A percentile compares a stretch with the other conserved stretches of the same genome.
These are phyloP conservation scores for Acipenser transmontanus DNA, from an alignment of 2,797 vertebrate species.

Conservation along the genomic window DNA sequence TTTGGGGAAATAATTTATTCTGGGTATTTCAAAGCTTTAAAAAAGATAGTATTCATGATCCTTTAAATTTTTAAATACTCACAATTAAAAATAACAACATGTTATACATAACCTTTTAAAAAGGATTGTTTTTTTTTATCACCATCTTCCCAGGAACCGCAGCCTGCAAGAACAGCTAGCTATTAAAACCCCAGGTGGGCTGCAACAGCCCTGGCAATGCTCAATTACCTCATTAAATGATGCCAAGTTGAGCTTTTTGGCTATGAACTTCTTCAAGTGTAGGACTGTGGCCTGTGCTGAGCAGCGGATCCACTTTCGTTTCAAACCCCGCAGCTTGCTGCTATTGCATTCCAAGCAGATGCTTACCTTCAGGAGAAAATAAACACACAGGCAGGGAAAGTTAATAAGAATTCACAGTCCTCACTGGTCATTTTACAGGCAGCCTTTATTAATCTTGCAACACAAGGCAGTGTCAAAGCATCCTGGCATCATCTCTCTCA, in stretches of 20 bases:
- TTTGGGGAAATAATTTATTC: too few species aligned
- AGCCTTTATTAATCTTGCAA: conserved; percentile 8
- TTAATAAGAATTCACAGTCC: conserved; percentile 6
- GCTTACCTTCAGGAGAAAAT: conserved; percentile 72
- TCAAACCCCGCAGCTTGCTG: conserved; percentile 92
- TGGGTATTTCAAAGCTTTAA: too few species aligned
- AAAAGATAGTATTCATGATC: too few species aligned
- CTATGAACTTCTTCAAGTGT: conserved; percentile 98
- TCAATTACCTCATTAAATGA: conserved; percentile 93
- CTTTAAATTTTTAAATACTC: too few species aligned
- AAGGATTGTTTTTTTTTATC: too few species aligned
- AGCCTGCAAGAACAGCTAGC: too few species aligned
- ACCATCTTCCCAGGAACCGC: too few species aligned
- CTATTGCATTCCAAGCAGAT: conserved; percentile 98
- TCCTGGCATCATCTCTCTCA: neutral
- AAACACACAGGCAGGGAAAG: conserved; percentile 7
- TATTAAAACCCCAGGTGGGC: too few species aligned
- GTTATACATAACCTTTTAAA: too few species aligned
- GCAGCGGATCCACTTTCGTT: conserved; percentile 97
- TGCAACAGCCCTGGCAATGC: too few species aligned
- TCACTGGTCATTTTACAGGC: conserved; percentile 3
- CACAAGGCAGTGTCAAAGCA: neutral
- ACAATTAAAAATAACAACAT: too few species aligned
- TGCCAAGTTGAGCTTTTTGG: conserved; percentile 97
- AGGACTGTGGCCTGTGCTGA: conserved; percentile 96